These are phyloP conservation scores for Drosophila parvula DNA, from an alignment of 1,140 invertebrate species.

Conservation along the genomic window DNA sequence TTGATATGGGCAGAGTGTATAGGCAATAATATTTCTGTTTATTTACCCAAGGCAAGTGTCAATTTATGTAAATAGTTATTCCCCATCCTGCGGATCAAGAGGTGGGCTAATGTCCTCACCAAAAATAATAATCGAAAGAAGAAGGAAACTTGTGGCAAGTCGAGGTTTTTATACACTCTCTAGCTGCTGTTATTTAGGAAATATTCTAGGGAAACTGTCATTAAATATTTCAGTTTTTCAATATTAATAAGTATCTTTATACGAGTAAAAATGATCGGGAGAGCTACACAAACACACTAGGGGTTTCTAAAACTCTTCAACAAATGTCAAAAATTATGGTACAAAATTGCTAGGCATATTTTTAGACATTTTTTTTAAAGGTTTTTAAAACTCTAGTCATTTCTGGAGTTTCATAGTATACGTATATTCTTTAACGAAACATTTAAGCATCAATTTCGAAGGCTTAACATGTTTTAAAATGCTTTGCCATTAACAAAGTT, in stretches of 20 bases:
- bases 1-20: slow-evolving; percentile 21
- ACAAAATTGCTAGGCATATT: neutral
- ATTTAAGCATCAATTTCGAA: no score
- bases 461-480: no score
- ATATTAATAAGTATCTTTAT: no score
- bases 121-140: slow-evolving; percentile 13
- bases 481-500: no score
- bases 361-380: neutral
- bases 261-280: no score
- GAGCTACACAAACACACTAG: no score
- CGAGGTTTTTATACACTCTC: neutral
- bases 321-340: no score
- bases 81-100: neutral
- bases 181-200: neutral
- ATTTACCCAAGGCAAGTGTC: slow-evolving; percentile 54
- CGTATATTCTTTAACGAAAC: no score
- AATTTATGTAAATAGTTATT: slow-evolving; percentile 64
- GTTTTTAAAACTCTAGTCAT: neutral
- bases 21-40: slow-evolving; percentile 25
- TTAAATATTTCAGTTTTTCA: neutral
- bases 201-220: neutral
- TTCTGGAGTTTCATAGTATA: no score
- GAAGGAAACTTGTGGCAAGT: neutral
- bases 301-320: no score
- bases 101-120: slow-evolving; percentile 48